phyloP scores from a whole-genome alignment of 2,797 vertebrate species.

The Lepus townsendii region DNA sequence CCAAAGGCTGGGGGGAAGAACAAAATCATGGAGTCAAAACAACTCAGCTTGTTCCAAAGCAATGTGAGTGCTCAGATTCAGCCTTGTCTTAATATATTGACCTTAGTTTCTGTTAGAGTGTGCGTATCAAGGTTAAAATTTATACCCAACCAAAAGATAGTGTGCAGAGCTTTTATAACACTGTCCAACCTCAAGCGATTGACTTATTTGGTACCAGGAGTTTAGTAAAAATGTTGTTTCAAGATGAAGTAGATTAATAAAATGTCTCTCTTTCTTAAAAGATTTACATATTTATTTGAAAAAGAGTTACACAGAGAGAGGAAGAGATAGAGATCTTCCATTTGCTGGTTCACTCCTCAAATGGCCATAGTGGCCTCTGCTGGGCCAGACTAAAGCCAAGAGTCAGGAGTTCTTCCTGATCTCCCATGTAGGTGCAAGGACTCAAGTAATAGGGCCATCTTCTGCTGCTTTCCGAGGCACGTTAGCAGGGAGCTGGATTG shows the following conservation, averaged over 20 bases:
- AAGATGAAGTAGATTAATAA: slow-evolving; percentile 38
- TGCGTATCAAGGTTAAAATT: slow-evolving; percentile 25
- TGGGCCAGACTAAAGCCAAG: too few species aligned
- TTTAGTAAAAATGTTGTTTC: slow-evolving; percentile 54
- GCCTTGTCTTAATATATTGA: slow-evolving; percentile 32
- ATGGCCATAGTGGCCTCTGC: too few species aligned
- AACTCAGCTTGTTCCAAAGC: slow-evolving; percentile 82
- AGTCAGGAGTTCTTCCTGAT: too few species aligned
- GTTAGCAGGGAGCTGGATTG: too few species aligned
- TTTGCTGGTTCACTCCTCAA: too few species aligned
- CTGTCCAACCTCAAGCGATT: not conserved
- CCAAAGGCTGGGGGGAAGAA: slow-evolving; percentile 76
- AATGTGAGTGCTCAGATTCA: slow-evolving; percentile 80
- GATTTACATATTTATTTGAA: too few species aligned
- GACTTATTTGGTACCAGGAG: not conserved
- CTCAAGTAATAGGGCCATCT: too few species aligned
- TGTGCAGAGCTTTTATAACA: not conserved
- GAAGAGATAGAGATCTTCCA: too few species aligned
- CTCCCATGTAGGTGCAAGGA: too few species aligned
- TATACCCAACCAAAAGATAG: not conserved
- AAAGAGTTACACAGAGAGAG: too few species aligned
- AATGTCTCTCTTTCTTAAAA: not conserved
- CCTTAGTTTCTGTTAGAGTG: not conserved
- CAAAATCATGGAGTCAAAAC: slow-evolving; percentile 39
- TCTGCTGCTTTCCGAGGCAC: too few species aligned